A percentile compares a stretch with the other conserved stretches of the same genome.
Conservation (phyloP, 2,113 vertebrate genomes). For the Rhinichthys klamathensis region DNA sequence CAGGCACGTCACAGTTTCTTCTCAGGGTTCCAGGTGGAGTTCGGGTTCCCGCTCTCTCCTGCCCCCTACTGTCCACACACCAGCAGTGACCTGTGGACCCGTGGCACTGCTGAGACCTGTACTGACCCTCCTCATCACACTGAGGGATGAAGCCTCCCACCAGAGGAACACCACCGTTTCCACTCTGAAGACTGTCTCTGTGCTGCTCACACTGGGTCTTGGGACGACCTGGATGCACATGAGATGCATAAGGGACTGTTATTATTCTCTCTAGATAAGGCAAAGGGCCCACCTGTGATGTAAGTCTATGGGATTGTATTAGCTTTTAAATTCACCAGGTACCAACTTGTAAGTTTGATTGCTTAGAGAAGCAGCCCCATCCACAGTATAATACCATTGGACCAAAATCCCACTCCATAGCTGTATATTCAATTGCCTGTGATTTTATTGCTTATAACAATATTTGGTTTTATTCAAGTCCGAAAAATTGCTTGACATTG, state of each 20-base stretch:
- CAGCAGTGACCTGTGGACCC: conserved; percentile 75
- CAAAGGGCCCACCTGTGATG: neutral
- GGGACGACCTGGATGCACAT: neutral
- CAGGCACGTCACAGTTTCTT: conserved; percentile 67
- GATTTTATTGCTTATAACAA: neutral
- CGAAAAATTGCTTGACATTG: no score
- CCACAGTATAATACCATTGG: neutral
- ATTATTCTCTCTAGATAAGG: no score
- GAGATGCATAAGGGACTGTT: neutral
- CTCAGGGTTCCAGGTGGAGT: conserved; percentile 61
- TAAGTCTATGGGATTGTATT: neutral
- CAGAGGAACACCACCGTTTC: neutral
- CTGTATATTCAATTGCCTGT: neutral
- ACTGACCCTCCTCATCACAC: conserved; percentile 76
- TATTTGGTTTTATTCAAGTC: no score
- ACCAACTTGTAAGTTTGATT: neutral
- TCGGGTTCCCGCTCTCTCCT: conserved; percentile 72
- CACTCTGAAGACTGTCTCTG: conserved; percentile 50
- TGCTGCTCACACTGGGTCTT: conserved; percentile 72
- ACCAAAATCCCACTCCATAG: neutral
- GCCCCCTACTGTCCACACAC: conserved; percentile 73
- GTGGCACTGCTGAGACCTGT: conserved; percentile 77
- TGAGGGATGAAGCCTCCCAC: conserved; percentile 72
- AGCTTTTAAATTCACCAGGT: neutral
- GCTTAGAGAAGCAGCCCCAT: neutral